Percentiles rank a stretch among this genome's conserved stretches.
Conservation (phyloP, 2,888 invertebrate genomes). For the Hypsopygia costalis region DNA sequence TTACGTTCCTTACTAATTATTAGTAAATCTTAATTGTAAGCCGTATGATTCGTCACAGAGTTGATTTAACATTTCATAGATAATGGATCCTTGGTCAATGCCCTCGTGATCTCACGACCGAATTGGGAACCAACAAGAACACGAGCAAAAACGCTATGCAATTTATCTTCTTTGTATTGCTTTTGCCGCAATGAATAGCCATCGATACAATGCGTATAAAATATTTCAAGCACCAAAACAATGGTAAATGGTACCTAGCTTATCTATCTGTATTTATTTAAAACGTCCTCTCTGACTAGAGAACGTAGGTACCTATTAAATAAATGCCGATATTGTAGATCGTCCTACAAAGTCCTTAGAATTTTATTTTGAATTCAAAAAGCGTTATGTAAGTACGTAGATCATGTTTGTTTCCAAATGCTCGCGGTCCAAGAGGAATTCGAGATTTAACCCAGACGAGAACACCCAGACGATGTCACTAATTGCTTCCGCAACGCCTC, state of each 20-base stretch:
- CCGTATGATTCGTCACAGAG: constrained; percentile 26
- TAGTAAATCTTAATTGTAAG: constrained; percentile 24
- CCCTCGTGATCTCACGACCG: constrained; percentile 17
- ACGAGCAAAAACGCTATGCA: constrained; percentile 8
- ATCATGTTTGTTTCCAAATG: no score
- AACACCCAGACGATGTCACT: no score
- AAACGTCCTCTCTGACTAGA: no score
- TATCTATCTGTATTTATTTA: no score
- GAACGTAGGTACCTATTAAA: no score
- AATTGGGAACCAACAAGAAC: constrained; percentile 5
- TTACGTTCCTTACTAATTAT: not conserved
- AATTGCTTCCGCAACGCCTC: no score
- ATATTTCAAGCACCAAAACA: constrained; percentile 5
- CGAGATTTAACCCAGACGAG: no score
- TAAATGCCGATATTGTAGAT: no score
- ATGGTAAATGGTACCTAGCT: not conserved
- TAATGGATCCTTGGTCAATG: constrained; percentile 27
- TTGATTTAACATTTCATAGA: constrained; percentile 24
- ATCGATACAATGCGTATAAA: constrained; percentile 1
- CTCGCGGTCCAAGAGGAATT: no score
- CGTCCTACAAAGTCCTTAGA: no score
- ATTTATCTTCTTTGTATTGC: constrained; percentile 9
- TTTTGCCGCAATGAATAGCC: constrained; percentile 7
- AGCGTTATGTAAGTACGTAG: no score
- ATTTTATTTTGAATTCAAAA: no score